These are phyloP conservation scores for Aurelia sp. DNA, from an alignment of 30 jellyfish, hydroid and myxozoan species.

Conservation along the genomic window DNA sequence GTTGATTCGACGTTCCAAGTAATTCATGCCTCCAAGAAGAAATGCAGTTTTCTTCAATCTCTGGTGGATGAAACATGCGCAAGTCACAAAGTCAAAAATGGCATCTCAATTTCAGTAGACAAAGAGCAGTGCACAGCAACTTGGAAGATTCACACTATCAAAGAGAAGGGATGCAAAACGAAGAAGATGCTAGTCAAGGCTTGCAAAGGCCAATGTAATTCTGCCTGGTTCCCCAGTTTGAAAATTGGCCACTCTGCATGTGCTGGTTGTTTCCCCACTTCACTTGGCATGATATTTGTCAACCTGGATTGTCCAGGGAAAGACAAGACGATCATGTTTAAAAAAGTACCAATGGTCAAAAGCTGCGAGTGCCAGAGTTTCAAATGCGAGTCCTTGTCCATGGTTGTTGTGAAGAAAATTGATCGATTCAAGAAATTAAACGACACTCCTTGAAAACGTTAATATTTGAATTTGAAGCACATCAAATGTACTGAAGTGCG, in stretches of 20 bases:
- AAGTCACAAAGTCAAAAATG: too few relatives aligned
- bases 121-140: constrained; percentile 20
- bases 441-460: background rate
- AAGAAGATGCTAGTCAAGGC: background rate
- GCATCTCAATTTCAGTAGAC: too few relatives aligned
- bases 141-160: constrained; percentile 3
- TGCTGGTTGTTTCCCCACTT: constrained; percentile 34
- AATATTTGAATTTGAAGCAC: too few relatives aligned
- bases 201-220: constrained; percentile 40
- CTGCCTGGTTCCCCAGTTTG: constrained; percentile 48
- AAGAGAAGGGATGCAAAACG: constrained; percentile 41
- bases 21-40: too few relatives aligned
- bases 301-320: constrained; percentile 33
- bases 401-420: background rate
- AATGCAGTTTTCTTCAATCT: too few relatives aligned
- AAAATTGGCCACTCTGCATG: constrained; percentile 29
- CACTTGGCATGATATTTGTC: background rate
- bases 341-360: background rate
- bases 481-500: too few relatives aligned
- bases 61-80: too few relatives aligned
- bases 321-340: constrained; percentile 1
- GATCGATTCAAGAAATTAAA: background rate
- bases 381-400: constrained; percentile 6
- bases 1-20: too few relatives aligned
- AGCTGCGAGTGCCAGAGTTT: constrained; percentile 45